Percentiles rank a stretch among this genome's conserved stretches.
Conservation (phyloP, 2,797 vertebrate species). For the Halcyon chelicuti region DNA sequence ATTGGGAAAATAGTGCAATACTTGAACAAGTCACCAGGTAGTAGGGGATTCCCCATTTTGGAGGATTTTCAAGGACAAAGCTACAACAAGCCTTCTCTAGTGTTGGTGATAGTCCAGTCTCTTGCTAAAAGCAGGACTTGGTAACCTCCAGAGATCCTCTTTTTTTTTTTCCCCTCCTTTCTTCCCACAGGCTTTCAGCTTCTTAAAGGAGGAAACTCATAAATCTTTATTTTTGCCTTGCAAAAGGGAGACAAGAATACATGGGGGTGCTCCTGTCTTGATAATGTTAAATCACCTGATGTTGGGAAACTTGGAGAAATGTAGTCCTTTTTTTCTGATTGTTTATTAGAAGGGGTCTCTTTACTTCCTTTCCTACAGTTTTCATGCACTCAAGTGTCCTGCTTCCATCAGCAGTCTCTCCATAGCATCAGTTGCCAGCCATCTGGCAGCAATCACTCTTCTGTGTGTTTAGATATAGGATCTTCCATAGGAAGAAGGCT, state of each 20-base stretch:
- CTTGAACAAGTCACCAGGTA: not conserved
- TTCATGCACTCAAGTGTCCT: not conserved
- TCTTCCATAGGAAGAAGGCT: slow-evolving; percentile 25
- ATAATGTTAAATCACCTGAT: slow-evolving; percentile 3
- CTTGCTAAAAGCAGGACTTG: not conserved
- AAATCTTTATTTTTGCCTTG: not conserved
- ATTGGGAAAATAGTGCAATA: not conserved
- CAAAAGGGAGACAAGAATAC: not conserved
- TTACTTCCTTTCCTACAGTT: not conserved
- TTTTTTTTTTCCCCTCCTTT: not conserved
- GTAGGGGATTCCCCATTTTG: not conserved
- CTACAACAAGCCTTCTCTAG: not conserved
- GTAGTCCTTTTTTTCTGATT: not conserved
- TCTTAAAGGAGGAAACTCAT: not conserved
- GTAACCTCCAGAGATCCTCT: not conserved
- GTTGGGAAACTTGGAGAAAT: not conserved
- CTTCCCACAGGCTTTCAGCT: not conserved
- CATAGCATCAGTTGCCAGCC: not conserved
- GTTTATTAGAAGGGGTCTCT: not conserved
- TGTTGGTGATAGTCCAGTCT: not conserved
- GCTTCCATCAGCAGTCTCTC: not conserved
- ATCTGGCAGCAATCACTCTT: slow-evolving; percentile 15
- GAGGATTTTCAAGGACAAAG: not conserved
- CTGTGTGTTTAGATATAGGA: not conserved
- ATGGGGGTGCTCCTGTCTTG: not conserved